Percentiles rank a stretch among this genome's conserved stretches.
phyloP scores from a whole-genome alignment of 1,140 invertebrate genomes.

The Elymnias hypermnestra region DNA sequence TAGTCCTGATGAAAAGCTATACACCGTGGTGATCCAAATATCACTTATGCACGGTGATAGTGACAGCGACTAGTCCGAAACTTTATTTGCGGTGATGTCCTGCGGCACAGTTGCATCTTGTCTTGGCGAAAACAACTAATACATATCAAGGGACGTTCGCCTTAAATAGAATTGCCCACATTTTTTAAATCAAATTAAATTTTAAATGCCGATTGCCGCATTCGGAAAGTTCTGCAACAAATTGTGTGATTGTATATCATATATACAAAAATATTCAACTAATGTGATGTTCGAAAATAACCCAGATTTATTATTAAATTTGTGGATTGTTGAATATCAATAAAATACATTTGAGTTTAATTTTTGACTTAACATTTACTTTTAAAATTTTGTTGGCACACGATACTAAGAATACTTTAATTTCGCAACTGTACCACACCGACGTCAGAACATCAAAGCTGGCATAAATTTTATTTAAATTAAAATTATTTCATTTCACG shows the following conservation, averaged over 20 bases:
- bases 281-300: no score
- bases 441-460: slow-evolving; percentile 7
- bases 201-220: no score
- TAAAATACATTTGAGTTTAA: no score
- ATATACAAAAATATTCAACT: no score
- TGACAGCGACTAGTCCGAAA: neutral
- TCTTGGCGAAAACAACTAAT: neutral
- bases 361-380: neutral
- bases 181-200: no score
- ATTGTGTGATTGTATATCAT: no score
- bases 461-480: slow-evolving; percentile 5
- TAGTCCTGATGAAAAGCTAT: neutral
- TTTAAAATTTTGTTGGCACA: slow-evolving; percentile 14
- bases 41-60: neutral
- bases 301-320: no score
- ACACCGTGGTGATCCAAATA: no score
- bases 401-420: neutral
- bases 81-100: neutral
- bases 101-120: neutral
- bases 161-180: no score
- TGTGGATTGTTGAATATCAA: no score
- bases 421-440: slow-evolving; percentile 12
- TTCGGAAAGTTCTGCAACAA: no score
- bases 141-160: no score
- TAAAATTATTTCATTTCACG: slow-evolving; percentile 3